These are phyloP conservation scores for Gerosis bhagava DNA, from an alignment of 2,888 invertebrate genomes.

Conservation along the genomic window DNA sequence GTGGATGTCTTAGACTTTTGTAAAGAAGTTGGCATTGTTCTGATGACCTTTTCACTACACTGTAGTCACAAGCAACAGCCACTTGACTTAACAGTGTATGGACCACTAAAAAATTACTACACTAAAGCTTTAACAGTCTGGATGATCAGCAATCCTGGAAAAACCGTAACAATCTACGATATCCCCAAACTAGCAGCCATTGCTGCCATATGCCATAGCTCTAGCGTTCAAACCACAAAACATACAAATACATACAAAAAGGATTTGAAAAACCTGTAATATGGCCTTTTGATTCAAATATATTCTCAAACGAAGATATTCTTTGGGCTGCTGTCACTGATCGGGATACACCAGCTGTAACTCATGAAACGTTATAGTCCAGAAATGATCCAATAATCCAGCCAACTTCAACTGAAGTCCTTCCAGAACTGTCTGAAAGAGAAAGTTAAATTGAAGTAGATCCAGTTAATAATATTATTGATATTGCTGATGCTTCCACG, in stretches of 20 bases:
- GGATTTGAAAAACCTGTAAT: constrained; percentile 38
- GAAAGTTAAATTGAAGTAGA: background rate
- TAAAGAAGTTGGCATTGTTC: constrained; percentile 27
- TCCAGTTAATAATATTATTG: no score
- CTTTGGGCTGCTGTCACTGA: constrained; percentile 40
- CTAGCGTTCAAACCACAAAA: constrained; percentile 36
- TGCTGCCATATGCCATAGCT: constrained; percentile 37
- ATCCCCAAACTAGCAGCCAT: constrained; percentile 21
- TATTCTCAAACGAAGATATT: constrained; percentile 31
- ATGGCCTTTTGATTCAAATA: constrained; percentile 37
- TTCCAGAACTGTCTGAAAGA: background rate
- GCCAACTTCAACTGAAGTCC: constrained; percentile 22
- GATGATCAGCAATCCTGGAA: constrained; percentile 28
- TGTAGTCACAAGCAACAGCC: constrained; percentile 34
- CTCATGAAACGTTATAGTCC: no score
- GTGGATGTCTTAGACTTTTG: constrained; percentile 29
- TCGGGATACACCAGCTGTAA: no score
- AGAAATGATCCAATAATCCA: background rate
- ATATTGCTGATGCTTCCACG: no score
- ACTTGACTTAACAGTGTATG: constrained; percentile 31
- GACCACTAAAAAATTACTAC: constrained; percentile 32
- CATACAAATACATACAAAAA: constrained; percentile 38
- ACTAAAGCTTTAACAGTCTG: constrained; percentile 28
- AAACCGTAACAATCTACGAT: constrained; percentile 31
- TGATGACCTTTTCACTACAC: constrained; percentile 33